phyloP scores from a whole-genome alignment of 2,888 invertebrate genomes.

The Artemia sinica region DNA sequence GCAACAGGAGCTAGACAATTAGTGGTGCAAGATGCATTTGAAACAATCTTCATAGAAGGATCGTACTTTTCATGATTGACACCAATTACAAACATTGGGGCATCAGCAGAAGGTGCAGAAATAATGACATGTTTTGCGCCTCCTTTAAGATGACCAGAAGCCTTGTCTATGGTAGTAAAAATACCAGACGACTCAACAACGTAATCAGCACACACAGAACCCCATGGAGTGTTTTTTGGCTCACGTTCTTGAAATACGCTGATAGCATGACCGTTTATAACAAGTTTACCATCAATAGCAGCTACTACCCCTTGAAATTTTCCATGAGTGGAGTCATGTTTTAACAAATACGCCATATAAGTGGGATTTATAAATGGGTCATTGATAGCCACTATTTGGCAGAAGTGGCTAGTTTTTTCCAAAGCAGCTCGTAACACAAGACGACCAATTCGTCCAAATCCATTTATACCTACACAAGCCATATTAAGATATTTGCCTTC shows the following conservation, averaged over 20 bases:
- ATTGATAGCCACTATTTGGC: slow-evolving; percentile 78
- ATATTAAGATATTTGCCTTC: too few species aligned
- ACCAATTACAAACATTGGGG: slow-evolving; percentile 80
- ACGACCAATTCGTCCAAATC: too few species aligned
- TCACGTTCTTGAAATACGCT: slow-evolving; percentile 67
- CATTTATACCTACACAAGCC: too few species aligned
- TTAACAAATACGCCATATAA: slow-evolving; percentile 97
- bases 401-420: too few species aligned
- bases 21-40: slow-evolving; percentile 96
- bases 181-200: slow-evolving; percentile 95
- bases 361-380: slow-evolving; percentile 91
- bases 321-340: slow-evolving; percentile 96
- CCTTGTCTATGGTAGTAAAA: slow-evolving; percentile 88
- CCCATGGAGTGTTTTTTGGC: slow-evolving; percentile 68
- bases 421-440: too few species aligned
- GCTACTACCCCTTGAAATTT: slow-evolving; percentile 74
- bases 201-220: slow-evolving; percentile 76
- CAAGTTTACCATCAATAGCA: slow-evolving; percentile 52
- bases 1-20: slow-evolving; percentile 94
- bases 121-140: slow-evolving; percentile 93
- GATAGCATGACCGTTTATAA: slow-evolving; percentile 71
- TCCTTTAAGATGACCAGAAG: slow-evolving; percentile 64
- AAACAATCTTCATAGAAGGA: slow-evolving; percentile 52
- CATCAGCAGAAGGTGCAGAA: slow-evolving; percentile 92
- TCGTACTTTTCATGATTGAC: slow-evolving; percentile 83